phyloP scores from a whole-genome alignment of 2,797 vertebrate genomes.

The Hippocampus kuda region DNA sequence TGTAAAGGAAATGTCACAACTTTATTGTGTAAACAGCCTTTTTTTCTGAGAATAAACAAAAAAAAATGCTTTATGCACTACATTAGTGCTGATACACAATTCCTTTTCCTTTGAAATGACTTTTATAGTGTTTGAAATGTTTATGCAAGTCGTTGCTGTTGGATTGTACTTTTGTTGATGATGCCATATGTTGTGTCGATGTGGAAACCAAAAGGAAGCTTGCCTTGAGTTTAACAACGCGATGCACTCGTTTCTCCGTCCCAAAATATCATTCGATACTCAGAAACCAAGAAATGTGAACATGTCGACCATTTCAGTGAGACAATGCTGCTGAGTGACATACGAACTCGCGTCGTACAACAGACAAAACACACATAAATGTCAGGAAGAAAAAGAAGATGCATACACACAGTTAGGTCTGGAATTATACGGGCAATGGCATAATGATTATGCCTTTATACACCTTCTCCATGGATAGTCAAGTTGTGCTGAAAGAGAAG shows the following conservation, averaged over 20 bases:
- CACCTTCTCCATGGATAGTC: not conserved
- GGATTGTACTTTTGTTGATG: constrained; percentile 58
- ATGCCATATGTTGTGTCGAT: constrained; percentile 60
- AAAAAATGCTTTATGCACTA: constrained; percentile 81
- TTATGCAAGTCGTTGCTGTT: constrained; percentile 64
- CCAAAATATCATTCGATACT: not conserved
- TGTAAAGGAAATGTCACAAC: constrained; percentile 37
- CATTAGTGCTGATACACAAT: constrained; percentile 86
- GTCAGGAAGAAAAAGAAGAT: not conserved
- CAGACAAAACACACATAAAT: not conserved
- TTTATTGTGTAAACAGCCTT: constrained; percentile 48
- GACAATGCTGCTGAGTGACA: not conserved
- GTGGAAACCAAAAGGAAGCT: constrained; percentile 55
- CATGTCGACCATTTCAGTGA: not conserved
- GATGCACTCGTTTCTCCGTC: constrained; percentile 1
- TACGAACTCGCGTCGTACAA: not conserved
- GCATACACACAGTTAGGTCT: not conserved
- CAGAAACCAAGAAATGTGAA: not conserved
- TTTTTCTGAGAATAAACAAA: constrained; percentile 63
- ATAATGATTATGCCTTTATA: not conserved
- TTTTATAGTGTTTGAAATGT: constrained; percentile 83
- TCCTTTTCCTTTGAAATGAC: constrained; percentile 66
- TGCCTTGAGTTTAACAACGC: not conserved
- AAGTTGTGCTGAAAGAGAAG: not conserved
- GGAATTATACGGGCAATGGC: not conserved